Evolutionary conservation across 23 tunicate genomes (phyloP), one percentile per base, ranked within the genome.

Genomic region (Styela clava): DNA sequence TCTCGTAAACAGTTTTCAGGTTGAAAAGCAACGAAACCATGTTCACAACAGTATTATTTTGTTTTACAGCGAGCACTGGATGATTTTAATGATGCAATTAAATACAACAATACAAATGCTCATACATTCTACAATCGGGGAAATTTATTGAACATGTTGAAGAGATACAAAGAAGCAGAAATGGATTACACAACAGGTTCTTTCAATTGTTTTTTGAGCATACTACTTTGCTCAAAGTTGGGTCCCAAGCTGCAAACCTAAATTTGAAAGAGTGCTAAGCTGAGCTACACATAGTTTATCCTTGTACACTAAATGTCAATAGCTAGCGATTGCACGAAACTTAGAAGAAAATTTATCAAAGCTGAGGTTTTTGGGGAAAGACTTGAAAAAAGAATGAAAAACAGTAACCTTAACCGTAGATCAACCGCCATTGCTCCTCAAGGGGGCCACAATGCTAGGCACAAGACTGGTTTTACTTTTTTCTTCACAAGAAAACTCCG

Each of bases 71-170:
- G 52, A 30, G 97, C 97, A 2, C 71, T 93, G 73, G 34, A 87
- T 24, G 98, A 93, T 68, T 93, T 93, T 68, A 78, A 93, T 35
- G 68, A 74, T 26, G 88, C 98, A 3, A 63, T 84, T 16, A 51
- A 74, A 26, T 74, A 81, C 0, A 91, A 93, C 69, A 72, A 84
- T 22, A 67, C 74, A 0, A 84, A 84, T 62, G 82, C 92, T 0
- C 93, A 87, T 72, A 68, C 82, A 2, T 93, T 78, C 79, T 93
- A 84, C 71, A 93, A 93, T 69, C 73, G 89, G 69, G 98, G 87
- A 69, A 84, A 84, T 62, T 81, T 93, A 2, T 52, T 56, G 35
- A 44, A 33, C 35, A 84, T 85, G 71, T 63, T 93, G 64, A 74
- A 87, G 35, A 67, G 84, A 23, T 88, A 84, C 52, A 71, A 84